These are phyloP conservation scores for Sanderia malayensis DNA, from an alignment of 30 jellyfish, hydroid and myxozoan species.

Conservation along the genomic window DNA sequence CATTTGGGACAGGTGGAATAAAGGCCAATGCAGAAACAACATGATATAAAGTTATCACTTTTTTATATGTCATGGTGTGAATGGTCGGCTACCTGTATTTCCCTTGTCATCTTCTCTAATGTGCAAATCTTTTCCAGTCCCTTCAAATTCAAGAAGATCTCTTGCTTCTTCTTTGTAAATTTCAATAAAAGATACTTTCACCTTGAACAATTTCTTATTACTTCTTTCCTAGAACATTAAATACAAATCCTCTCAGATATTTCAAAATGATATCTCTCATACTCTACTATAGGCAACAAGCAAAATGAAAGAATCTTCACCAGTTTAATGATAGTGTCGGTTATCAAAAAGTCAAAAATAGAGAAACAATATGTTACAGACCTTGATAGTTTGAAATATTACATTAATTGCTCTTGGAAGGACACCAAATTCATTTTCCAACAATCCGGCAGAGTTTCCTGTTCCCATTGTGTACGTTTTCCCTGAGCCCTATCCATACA, in stretches of 20 bases:
- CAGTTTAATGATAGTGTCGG: no score
- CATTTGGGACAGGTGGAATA: no score
- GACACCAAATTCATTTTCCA: conserved; percentile 70
- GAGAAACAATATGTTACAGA: background rate
- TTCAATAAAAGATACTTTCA: conserved; percentile 82
- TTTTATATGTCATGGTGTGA: no score
- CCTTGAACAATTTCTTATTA: conserved; percentile 31
- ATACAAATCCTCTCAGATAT: no score
- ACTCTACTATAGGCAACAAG: no score
- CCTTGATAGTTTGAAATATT: conserved; percentile 53
- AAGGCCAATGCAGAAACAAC: no score
- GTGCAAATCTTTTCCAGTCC: conserved; percentile 57
- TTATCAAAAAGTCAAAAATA: no score
- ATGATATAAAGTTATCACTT: conserved; percentile 61
- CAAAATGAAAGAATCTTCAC: no score
- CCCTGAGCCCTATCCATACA: conserved; percentile 85
- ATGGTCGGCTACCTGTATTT: conserved; percentile 81
- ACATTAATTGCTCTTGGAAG: conserved; percentile 89
- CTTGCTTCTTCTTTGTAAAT: conserved; percentile 83
- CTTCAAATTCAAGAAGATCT: conserved; percentile 64
- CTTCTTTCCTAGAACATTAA: conserved; percentile 39
- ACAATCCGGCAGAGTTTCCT: conserved; percentile 57
- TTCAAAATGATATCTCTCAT: background rate
- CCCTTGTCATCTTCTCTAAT: conserved; percentile 93
- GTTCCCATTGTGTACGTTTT: conserved; percentile 98